Conservation (phyloP, 2,113 vertebrate species). For the Eidolon helvum region DNA sequence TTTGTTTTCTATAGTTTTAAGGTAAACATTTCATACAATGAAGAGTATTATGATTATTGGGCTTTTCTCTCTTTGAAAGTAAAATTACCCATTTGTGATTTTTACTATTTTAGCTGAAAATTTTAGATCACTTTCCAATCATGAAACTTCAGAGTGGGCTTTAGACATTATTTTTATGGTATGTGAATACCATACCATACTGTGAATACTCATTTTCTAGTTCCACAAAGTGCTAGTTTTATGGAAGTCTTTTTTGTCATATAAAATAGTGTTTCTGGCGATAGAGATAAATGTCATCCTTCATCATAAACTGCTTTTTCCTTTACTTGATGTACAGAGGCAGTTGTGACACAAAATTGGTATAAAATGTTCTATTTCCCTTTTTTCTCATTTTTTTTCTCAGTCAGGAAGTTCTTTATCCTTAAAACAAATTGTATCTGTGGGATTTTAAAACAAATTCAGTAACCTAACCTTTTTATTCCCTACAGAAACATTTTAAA, state of each 20-base stretch:
- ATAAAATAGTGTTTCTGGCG: slow-evolving; percentile 31
- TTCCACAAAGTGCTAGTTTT: slow-evolving; percentile 20
- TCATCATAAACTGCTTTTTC: background rate
- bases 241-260: slow-evolving; percentile 61
- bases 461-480: slow-evolving; percentile 33
- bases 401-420: slow-evolving; percentile 38
- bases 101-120: slow-evolving; percentile 70
- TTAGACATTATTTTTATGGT: slow-evolving; percentile 72
- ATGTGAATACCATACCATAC: no score
- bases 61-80: slow-evolving; percentile 62
- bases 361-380: background rate
- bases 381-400: background rate
- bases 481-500: slow-evolving; percentile 37
- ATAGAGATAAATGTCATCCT: slow-evolving; percentile 36
- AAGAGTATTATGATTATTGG: background rate
- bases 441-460: background rate
- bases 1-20: background rate
- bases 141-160: slow-evolving; percentile 64
- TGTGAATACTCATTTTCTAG: slow-evolving; percentile 12
- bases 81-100: slow-evolving; percentile 60
- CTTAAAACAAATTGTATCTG: slow-evolving; percentile 36
- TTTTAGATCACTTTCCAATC: slow-evolving; percentile 59
- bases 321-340: slow-evolving; percentile 21
- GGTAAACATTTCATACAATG: fast-evolving
- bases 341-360: slow-evolving; percentile 31